Conservation (phyloP, 1,140 invertebrate species). For the Drosophila bifasciata region DNA sequence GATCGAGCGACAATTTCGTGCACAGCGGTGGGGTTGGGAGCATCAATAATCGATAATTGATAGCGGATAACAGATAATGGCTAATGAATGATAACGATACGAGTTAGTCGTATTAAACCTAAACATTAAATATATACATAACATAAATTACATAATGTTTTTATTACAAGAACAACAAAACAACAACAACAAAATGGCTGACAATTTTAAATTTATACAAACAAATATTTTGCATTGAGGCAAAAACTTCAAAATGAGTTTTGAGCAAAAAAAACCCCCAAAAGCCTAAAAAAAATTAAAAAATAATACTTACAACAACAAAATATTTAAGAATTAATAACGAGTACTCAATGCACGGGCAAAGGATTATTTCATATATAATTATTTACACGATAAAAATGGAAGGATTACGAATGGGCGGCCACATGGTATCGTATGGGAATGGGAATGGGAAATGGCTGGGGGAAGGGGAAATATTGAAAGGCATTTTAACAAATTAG, state of each 20-base stretch:
- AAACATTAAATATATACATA: slow-evolving; percentile 42
- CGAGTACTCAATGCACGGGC: slow-evolving; percentile 70
- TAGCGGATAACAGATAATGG: neutral
- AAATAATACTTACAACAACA: slow-evolving; percentile 8
- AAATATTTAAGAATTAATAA: slow-evolving; percentile 66
- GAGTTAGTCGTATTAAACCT: slow-evolving; percentile 32
- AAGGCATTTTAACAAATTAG: slow-evolving; percentile 52
- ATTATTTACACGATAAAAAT: slow-evolving; percentile 54
- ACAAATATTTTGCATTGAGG: slow-evolving; percentile 1
- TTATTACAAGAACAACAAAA: slow-evolving; percentile 64
- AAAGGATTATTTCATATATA: slow-evolving; percentile 74
- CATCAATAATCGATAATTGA: neutral
- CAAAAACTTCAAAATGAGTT: slow-evolving; percentile 40
- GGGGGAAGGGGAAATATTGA: neutral
- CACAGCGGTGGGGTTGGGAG: too few relatives aligned
- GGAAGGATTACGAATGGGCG: too few relatives aligned
- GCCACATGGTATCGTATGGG: too few relatives aligned
- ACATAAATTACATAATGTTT: slow-evolving; percentile 66
- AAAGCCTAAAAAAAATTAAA: slow-evolving; percentile 25
- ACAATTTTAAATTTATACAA: slow-evolving; percentile 81
- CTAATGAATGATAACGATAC: neutral
- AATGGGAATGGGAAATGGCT: too few relatives aligned
- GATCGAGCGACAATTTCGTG: neutral
- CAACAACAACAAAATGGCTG: slow-evolving; percentile 73
- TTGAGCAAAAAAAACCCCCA: slow-evolving; percentile 15